phyloP scores from a whole-genome alignment of 2,797 vertebrate species.

The Coracias cyanogaster region DNA sequence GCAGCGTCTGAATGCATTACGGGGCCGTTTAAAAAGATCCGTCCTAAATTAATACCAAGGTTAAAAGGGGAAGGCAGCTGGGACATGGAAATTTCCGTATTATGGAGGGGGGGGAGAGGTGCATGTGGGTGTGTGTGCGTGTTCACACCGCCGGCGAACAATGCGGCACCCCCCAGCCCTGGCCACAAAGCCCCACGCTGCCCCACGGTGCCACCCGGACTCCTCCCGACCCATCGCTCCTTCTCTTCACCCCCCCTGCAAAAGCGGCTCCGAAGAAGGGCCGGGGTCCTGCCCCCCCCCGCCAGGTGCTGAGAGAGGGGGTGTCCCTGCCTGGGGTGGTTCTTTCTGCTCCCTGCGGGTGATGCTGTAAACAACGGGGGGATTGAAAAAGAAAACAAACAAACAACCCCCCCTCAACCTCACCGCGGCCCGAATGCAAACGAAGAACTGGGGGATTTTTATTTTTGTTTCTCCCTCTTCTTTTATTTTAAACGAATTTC shows the following conservation, averaged over 20 bases:
- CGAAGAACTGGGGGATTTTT: neutral
- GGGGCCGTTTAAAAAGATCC: slow-evolving; percentile 35
- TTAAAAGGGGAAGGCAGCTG: slow-evolving; percentile 54
- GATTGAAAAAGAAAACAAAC: neutral
- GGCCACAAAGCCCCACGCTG: neutral
- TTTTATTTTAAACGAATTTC: neutral
- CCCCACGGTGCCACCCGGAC: neutral
- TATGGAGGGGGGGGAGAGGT: neutral
- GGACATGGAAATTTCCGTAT: slow-evolving; percentile 47
- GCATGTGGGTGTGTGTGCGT: neutral
- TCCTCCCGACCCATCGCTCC: neutral
- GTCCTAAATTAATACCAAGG: slow-evolving; percentile 65
- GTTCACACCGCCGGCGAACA: neutral
- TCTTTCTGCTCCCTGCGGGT: neutral
- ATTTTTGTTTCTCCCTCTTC: neutral
- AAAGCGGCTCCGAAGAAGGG: neutral
- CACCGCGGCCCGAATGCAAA: neutral
- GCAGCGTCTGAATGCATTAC: slow-evolving; percentile 65
- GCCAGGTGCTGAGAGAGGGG: neutral
- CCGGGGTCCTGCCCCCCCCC: too few species aligned
- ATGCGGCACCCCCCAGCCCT: neutral
- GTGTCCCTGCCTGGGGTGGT: too few species aligned
- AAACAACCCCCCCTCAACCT: fast-evolving
- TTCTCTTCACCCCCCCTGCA: neutral
- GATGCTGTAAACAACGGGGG: neutral